Percentiles rank a stretch among this genome's conserved stretches.
phyloP scores from a whole-genome alignment of 2,113 vertebrate genomes.

The Pelecanoides urinatrix region DNA sequence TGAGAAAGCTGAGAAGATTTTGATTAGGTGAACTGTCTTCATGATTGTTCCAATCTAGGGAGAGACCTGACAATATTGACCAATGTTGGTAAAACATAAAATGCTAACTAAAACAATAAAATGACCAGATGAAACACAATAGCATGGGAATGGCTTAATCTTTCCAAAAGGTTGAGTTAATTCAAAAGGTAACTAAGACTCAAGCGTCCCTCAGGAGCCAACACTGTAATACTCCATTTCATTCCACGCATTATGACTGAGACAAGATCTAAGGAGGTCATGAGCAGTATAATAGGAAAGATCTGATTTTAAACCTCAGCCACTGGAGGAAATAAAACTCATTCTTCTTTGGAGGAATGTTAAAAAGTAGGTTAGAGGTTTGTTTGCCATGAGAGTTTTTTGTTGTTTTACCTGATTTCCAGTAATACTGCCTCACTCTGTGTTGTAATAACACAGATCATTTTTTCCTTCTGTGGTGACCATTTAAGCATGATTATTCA shows the following conservation, averaged over 20 bases:
- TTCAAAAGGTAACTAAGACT: slow-evolving; percentile 61
- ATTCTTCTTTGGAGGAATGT: neutral
- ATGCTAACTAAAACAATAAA: neutral
- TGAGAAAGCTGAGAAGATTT: neutral
- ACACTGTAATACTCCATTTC: slow-evolving; percentile 33
- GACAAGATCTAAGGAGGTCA: slow-evolving; percentile 59
- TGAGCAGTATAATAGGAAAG: slow-evolving; percentile 46
- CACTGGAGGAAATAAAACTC: slow-evolving; percentile 7
- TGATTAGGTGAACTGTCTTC: neutral
- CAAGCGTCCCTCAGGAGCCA: neutral
- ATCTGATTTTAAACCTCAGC: slow-evolving; percentile 64
- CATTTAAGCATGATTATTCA: neutral
- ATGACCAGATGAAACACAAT: slow-evolving; percentile 14
- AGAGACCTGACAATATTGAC: neutral
- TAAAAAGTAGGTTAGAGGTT: slow-evolving; percentile 60
- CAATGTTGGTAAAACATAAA: neutral
- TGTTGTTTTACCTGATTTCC: slow-evolving; percentile 45
- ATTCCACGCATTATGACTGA: slow-evolving; percentile 25
- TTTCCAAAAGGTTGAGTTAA: slow-evolving; percentile 54
- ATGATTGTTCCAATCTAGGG: neutral
- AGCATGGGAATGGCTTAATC: slow-evolving; percentile 15
- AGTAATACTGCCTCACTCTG: slow-evolving; percentile 1
- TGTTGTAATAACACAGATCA: neutral
- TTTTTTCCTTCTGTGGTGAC: neutral
- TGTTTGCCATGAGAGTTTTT: slow-evolving; percentile 46